Base-by-base conservation (phyloP, 2,797 vertebrate genomes). In the Esox masquinongy region DNA sequence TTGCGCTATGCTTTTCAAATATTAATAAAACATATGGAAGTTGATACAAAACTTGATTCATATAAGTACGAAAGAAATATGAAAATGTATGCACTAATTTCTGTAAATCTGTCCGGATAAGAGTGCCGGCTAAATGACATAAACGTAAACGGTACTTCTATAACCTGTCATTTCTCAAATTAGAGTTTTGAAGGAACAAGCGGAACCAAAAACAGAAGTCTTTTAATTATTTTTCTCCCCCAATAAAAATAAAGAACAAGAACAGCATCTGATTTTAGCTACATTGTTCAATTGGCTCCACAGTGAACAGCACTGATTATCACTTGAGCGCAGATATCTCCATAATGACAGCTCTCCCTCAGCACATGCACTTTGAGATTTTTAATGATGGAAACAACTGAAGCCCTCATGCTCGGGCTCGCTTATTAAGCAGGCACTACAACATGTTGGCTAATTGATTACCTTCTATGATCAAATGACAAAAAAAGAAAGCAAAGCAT, bases 11-110 rank as follows among this genome's bases (percentile, higher is more conserved):
- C 39, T 43, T 83, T 84, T 86, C 89, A 87, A 90, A 92, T 90
- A 84, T 92, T 90, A 79, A 91, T 91, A 79, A 90, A 91, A 90
- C 84, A 89, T 85, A 90, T 43, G 39, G 39, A 43, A 89, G 87
- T 90, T 47, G 86, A 85, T 86, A 85, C 73, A 86, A 89, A 90
- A 89, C 88, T 14, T 14, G 9, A 39, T 39, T 39, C 2, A 39
- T 39, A 6, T 1, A 39, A 39, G 36, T 39, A 39, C 5, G 36
- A 39, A 39, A 39, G 12, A 47, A 43, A 43, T 14, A 47, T 11
- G 43, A 47, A 47, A 47, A 47, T 47, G 43, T 47, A 47, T 11
- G 43, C 43, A 14, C 43, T 47, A 3, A 47, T 47, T 47, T 5
- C 43, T 12, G 12, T 12, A 47, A 47, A 5, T 47, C 12, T 1